Conservation (phyloP, 2,888 invertebrate species). For the Physocephala rufipes region DNA sequence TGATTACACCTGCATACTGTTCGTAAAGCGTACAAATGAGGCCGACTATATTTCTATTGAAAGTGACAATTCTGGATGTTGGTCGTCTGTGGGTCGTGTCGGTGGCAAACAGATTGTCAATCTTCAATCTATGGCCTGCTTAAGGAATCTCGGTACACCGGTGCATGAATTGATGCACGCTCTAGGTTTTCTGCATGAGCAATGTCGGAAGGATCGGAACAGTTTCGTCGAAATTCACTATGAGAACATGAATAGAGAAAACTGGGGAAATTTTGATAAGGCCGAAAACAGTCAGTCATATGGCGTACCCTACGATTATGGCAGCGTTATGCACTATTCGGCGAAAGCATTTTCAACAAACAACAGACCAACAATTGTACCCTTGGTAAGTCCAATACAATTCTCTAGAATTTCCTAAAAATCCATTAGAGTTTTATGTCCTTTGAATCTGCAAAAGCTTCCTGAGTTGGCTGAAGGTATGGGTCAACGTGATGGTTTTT, state of each 20-base stretch:
- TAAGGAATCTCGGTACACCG: slow-evolving; percentile 75
- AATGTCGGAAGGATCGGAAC: slow-evolving; percentile 81
- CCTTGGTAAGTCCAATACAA: slow-evolving; percentile 69
- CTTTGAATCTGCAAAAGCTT: slow-evolving; percentile 45
- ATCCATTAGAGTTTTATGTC: neutral
- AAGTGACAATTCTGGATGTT: slow-evolving; percentile 78
- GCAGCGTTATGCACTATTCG: slow-evolving; percentile 87
- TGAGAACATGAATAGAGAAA: slow-evolving; percentile 74
- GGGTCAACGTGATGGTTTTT: slow-evolving; percentile 81
- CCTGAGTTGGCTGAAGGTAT: slow-evolving; percentile 66
- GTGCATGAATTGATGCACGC: slow-evolving; percentile 84
- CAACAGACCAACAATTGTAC: slow-evolving; percentile 75
- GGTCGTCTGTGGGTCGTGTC: slow-evolving; percentile 81
- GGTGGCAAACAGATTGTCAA: slow-evolving; percentile 74
- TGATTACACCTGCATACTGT: slow-evolving; percentile 78
- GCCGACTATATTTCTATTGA: slow-evolving; percentile 76
- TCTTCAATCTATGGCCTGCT: slow-evolving; percentile 78
- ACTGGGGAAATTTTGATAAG: slow-evolving; percentile 77
- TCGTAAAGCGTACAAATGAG: slow-evolving; percentile 73
- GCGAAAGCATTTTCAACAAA: slow-evolving; percentile 79
- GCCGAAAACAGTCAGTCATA: slow-evolving; percentile 72
- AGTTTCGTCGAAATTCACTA: slow-evolving; percentile 74
- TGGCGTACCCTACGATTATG: slow-evolving; percentile 80
- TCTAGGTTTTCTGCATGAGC: slow-evolving; percentile 83
- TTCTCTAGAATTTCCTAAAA: neutral